Conservation (phyloP, 2,888 invertebrate genomes). For the Nysson spinosus region DNA sequence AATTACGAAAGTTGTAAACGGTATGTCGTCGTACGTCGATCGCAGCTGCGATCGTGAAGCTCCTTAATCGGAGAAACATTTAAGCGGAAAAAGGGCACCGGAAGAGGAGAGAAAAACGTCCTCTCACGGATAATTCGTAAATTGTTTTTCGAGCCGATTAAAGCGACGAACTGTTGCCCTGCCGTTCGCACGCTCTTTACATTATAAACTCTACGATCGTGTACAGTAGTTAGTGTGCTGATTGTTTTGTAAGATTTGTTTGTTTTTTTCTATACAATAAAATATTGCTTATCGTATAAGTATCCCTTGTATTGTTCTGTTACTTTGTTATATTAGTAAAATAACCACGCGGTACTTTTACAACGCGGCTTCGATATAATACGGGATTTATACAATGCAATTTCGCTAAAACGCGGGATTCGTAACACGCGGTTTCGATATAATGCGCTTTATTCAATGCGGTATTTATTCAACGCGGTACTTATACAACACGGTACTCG, state of each 20-base stretch:
- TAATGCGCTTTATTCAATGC: too few species aligned
- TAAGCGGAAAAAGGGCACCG: constrained; percentile 1
- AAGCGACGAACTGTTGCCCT: background rate
- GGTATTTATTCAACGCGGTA: too few species aligned
- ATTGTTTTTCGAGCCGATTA: constrained; percentile 19
- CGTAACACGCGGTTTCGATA: too few species aligned
- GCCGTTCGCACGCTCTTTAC: constrained; percentile 38
- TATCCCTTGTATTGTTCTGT: background rate
- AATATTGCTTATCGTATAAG: constrained; percentile 48
- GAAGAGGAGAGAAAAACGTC: background rate
- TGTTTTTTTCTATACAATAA: constrained; percentile 68
- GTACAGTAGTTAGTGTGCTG: constrained; percentile 66
- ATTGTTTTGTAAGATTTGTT: constrained; percentile 71
- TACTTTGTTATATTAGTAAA: too few species aligned
- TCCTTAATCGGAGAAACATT: background rate
- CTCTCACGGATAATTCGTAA: constrained; percentile 6
- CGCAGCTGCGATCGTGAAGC: background rate
- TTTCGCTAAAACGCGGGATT: too few species aligned
- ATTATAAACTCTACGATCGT: constrained; percentile 52
- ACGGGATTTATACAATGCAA: too few species aligned
- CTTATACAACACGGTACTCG: too few species aligned
- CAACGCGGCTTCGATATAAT: too few species aligned
- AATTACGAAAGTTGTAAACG: constrained; percentile 6
- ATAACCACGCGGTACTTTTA: too few species aligned
- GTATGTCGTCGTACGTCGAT: constrained; percentile 1